These are phyloP conservation scores for Chrysolina oricalcia DNA, from an alignment of 2,888 invertebrate species.

Conservation along the genomic window DNA sequence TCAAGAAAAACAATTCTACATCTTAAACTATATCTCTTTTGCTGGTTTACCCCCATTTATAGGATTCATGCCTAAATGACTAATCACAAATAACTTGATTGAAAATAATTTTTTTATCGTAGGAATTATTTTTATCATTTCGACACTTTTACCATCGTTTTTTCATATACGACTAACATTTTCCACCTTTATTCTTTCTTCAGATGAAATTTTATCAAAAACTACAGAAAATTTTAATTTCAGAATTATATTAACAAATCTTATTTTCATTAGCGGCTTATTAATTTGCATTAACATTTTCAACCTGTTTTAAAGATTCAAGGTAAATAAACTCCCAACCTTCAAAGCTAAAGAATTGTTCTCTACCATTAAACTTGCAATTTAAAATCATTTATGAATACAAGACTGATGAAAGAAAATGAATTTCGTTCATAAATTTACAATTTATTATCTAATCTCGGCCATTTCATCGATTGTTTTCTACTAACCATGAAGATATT, in stretches of 20 bases:
- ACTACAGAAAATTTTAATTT: too few species aligned
- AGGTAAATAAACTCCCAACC: slow-evolving; percentile 78
- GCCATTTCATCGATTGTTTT: too few species aligned
- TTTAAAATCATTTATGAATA: slow-evolving; percentile 77
- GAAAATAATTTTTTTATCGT: slow-evolving; percentile 70
- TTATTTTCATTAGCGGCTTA: too few species aligned
- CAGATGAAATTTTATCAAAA: too few species aligned
- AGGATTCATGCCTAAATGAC: slow-evolving; percentile 78
- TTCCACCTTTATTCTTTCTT: too few species aligned
- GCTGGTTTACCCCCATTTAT: slow-evolving; percentile 77
- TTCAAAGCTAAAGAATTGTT: slow-evolving; percentile 75
- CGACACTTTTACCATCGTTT: slow-evolving; percentile 31
- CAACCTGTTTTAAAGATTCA: too few species aligned
- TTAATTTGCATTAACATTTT: too few species aligned
- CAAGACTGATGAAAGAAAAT: slow-evolving; percentile 75
- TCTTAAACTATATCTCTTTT: slow-evolving; percentile 75
- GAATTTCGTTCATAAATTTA: slow-evolving; percentile 76
- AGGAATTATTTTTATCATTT: slow-evolving; percentile 71
- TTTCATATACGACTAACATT: slow-evolving; percentile 74
- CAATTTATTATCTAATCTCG: too few species aligned
- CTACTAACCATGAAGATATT: too few species aligned
- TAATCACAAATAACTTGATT: slow-evolving; percentile 74
- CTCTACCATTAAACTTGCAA: slow-evolving; percentile 77
- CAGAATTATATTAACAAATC: too few species aligned
- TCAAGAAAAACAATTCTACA: slow-evolving; percentile 68